Conservation (phyloP, 2,113 vertebrate species). For the Romanogobio albipinnatus region DNA sequence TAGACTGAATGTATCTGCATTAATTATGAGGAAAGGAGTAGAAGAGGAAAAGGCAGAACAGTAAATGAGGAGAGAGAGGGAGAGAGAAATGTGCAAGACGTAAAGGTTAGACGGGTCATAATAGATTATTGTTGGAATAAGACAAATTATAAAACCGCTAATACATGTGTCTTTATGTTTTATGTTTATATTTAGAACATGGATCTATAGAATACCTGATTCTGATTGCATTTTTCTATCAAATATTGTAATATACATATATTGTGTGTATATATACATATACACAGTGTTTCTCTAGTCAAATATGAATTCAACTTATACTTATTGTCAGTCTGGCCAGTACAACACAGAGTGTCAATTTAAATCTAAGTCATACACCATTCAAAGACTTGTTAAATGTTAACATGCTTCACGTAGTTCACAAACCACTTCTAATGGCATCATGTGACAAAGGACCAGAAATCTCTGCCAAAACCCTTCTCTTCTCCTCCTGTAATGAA, state of each 20-base stretch:
- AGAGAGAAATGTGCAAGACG: not conserved
- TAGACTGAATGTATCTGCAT: constrained; percentile 33
- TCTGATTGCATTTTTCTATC: not conserved
- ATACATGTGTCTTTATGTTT: not conserved
- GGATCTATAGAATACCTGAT: not conserved
- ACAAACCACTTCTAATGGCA: not conserved
- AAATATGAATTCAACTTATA: not conserved
- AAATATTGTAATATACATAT: not conserved
- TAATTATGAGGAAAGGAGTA: constrained; percentile 40
- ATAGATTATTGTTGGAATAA: not conserved
- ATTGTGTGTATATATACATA: not conserved
- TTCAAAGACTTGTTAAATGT: not conserved
- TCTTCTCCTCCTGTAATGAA: constrained; percentile 28
- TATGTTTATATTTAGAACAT: not conserved
- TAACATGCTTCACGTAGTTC: not conserved
- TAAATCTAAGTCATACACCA: not conserved
- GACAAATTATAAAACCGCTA: not conserved
- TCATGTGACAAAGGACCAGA: not conserved
- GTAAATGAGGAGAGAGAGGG: not conserved
- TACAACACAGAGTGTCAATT: not conserved
- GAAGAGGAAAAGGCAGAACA: not conserved
- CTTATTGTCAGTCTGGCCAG: not conserved
- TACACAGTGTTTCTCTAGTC: not conserved
- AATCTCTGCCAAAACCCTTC: constrained; percentile 25
- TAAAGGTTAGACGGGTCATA: constrained; percentile 31